phyloP scores from a whole-genome alignment of 2,113 vertebrate species.

The Sylvicapra grimmia region DNA sequence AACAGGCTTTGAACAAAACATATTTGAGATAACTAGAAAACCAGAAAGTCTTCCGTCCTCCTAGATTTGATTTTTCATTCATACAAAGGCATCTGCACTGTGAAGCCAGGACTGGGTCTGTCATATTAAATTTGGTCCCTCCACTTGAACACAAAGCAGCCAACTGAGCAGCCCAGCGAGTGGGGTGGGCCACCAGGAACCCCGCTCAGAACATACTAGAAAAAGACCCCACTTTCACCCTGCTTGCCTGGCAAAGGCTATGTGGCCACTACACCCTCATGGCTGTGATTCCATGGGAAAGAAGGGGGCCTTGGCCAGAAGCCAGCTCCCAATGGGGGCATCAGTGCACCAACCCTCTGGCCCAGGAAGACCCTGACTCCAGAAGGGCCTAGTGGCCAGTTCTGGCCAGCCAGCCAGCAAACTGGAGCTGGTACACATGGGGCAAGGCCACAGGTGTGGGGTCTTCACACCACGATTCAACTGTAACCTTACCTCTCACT shows the following conservation, averaged over 20 bases:
- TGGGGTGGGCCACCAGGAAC: background rate
- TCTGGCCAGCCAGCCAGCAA: background rate
- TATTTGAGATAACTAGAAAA: background rate
- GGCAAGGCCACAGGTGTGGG: background rate
- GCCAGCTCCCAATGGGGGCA: background rate
- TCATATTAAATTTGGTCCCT: background rate
- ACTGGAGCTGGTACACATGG: background rate
- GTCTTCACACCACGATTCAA: background rate
- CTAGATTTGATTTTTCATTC: constrained; percentile 16
- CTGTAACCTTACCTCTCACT: background rate
- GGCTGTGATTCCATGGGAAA: background rate
- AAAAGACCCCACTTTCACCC: background rate
- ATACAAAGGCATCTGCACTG: background rate
- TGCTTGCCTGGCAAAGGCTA: background rate
- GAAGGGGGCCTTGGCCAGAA: background rate
- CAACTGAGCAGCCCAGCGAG: background rate
- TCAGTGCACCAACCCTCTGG: no score
- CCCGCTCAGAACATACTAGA: background rate
- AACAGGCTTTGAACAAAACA: constrained; percentile 32
- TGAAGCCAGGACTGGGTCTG: constrained; percentile 20
- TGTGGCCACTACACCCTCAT: background rate
- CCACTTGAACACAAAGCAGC: constrained; percentile 25
- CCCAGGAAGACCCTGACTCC: background rate
- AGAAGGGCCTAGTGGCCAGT: background rate
- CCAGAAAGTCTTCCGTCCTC: background rate